Base-by-base conservation (phyloP, 2,113 vertebrate genomes). In the Spizaetus ornatus region DNA sequence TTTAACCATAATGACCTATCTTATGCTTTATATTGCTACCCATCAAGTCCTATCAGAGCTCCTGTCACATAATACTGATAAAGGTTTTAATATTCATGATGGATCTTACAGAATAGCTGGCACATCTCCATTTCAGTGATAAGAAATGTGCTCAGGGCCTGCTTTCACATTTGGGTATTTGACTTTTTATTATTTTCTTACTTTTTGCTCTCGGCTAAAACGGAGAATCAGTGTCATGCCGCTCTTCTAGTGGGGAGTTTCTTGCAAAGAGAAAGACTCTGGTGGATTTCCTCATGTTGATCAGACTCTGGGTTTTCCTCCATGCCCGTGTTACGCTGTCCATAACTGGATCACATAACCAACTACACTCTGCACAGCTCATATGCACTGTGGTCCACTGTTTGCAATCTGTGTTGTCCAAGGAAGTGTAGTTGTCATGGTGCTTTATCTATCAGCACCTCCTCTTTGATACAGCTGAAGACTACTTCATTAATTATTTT, bases 11-110 rank as follows among this genome's bases (percentile, higher is more conserved):
- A 93, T 82, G 66, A 89, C 27, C 82, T 84, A 13, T 70, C 27
- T 82, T 40, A 40, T 11, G 13, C 63, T 93, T 84, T 74, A 89
- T 86, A 89, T 72, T 79, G 73, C 63, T 84, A 78, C 19, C 27
- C 69, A 94, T 65, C 80, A 97, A 92, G 25, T 78, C 43, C 16
- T 79, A 65, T 90, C 80, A 95, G 65, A 92, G 56, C 7, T 94
- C 19, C 85, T 86, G 82, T 92, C 82, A 93, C 45, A 31, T 78
- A 82, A 45, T 17, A 61, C 48, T 93, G 81, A 89, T 72, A 82
- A 84, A 1, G 1, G 15, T 61, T 94, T 95, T 72, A 94, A 94
- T 87, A 91, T 74, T 87, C 3, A 0, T 56, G 84, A 82, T 82
- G 53, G 65, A 87, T 96, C 87, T 91, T 87, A 87, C 2, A 4